These are phyloP conservation scores for Andrena hattorfiana DNA, from an alignment of 2,888 invertebrate genomes.

Conservation along the genomic window DNA sequence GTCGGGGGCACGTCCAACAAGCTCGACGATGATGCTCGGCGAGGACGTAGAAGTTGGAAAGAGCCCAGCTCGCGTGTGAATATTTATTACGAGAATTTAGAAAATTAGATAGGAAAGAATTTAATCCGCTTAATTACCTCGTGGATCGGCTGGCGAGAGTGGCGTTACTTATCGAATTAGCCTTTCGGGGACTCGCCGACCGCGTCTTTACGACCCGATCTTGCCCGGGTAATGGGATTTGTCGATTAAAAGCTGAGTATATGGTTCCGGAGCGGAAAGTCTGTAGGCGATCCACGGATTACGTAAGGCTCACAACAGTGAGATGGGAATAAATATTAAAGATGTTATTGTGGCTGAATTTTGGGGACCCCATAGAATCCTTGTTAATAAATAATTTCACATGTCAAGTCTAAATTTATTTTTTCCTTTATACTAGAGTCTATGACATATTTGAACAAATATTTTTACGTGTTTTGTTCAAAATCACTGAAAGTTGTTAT, in stretches of 20 bases:
- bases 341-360: constrained; percentile 3
- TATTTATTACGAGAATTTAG: constrained; percentile 24
- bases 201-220: constrained; percentile 24
- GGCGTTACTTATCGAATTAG: background rate
- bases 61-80: background rate
- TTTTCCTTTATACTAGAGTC: too few relatives aligned
- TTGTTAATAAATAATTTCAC: too few relatives aligned
- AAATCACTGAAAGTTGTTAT: too few relatives aligned
- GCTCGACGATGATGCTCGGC: background rate
- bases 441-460: too few relatives aligned
- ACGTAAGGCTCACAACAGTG: background rate
- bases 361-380: background rate
- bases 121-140: background rate
- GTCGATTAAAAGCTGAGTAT: background rate
- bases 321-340: constrained; percentile 19
- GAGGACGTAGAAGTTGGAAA: background rate
- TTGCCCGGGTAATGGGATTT: background rate
- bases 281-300: background rate
- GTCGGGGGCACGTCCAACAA: background rate
- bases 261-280: constrained; percentile 1
- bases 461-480: too few relatives aligned
- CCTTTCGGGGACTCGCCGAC: background rate
- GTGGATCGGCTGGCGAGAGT: background rate
- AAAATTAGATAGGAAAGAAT: background rate
- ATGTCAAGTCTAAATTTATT: too few relatives aligned